A percentile compares a stretch with the other conserved stretches of the same genome.
These are phyloP conservation scores for Pocillopora meandrina DNA, from an alignment of 92 coral and sea anemone species.

Conservation along the genomic window DNA sequence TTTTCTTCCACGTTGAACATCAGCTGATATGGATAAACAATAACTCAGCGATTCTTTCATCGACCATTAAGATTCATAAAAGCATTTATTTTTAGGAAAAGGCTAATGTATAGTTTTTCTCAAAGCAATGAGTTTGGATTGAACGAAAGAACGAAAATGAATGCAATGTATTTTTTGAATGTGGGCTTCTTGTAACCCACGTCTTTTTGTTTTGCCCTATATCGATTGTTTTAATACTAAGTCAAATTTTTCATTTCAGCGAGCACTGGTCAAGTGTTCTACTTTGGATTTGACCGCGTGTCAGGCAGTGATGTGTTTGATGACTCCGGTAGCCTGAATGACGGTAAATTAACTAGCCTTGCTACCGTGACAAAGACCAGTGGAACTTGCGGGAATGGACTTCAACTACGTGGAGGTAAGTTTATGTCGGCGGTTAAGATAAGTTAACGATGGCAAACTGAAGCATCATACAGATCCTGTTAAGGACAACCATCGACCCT, in stretches of 20 bases:
- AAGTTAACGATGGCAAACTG: too few relatives aligned
- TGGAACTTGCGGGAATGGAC: constrained; percentile 92
- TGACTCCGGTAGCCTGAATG: constrained; percentile 88
- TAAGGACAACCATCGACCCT: too few relatives aligned
- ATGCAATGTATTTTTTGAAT: too few relatives aligned
- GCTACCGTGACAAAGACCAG: constrained; percentile 84
- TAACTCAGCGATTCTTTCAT: neutral
- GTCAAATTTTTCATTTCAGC: neutral
- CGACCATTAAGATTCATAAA: neutral
- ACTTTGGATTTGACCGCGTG: constrained; percentile 92
- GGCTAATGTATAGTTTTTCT: too few relatives aligned
- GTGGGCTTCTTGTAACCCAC: too few relatives aligned
- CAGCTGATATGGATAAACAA: neutral
- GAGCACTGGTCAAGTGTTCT: constrained; percentile 69
- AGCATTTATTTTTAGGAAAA: neutral
- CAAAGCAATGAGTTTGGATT: too few relatives aligned
- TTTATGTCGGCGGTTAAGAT: neutral
- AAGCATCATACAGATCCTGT: too few relatives aligned
- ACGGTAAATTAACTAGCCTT: constrained; percentile 80
- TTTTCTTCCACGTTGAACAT: neutral
- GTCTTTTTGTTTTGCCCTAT: too few relatives aligned
- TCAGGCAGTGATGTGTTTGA: constrained; percentile 89
- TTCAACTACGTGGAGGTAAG: constrained; percentile 84
- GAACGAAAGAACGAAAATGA: too few relatives aligned
- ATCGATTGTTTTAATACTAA: neutral